These are phyloP conservation scores for Acronicta leporina DNA, from an alignment of 2,888 invertebrate species.

Conservation along the genomic window DNA sequence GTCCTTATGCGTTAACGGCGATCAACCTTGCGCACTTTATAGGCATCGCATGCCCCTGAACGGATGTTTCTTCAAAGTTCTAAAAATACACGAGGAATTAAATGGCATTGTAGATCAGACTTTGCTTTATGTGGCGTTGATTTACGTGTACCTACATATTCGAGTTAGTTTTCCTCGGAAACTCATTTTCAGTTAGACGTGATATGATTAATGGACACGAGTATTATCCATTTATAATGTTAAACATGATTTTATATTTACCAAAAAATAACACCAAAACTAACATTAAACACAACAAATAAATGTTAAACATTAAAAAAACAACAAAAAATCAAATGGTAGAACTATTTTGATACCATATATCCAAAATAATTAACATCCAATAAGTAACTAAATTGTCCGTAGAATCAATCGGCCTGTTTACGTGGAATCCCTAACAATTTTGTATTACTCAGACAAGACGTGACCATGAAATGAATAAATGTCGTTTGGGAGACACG, in stretches of 20 bases:
- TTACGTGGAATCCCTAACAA: slow-evolving; percentile 9
- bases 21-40: slow-evolving; percentile 75
- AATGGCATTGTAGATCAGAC: slow-evolving; percentile 60
- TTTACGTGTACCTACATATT: slow-evolving; percentile 22
- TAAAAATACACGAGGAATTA: slow-evolving; percentile 65
- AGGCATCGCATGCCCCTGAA: slow-evolving; percentile 68
- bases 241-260: too few species aligned
- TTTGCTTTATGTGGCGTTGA: slow-evolving; percentile 59
- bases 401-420: slow-evolving; percentile 8
- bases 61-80: slow-evolving; percentile 62
- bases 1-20: slow-evolving; percentile 74
- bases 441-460: slow-evolving; percentile 7
- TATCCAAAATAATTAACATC: too few species aligned
- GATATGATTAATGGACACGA: neutral
- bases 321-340: too few species aligned
- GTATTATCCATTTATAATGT: too few species aligned
- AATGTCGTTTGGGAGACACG: slow-evolving; percentile 3
- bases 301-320: too few species aligned
- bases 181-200: neutral
- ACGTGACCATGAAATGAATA: slow-evolving; percentile 19
- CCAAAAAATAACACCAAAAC: too few species aligned
- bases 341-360: too few species aligned
- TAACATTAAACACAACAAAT: too few species aligned
- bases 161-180: slow-evolving; percentile 17
- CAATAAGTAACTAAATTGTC: too few species aligned